phyloP scores from a whole-genome alignment of 2,888 invertebrate genomes.

The Nemotelus nigrinus region DNA sequence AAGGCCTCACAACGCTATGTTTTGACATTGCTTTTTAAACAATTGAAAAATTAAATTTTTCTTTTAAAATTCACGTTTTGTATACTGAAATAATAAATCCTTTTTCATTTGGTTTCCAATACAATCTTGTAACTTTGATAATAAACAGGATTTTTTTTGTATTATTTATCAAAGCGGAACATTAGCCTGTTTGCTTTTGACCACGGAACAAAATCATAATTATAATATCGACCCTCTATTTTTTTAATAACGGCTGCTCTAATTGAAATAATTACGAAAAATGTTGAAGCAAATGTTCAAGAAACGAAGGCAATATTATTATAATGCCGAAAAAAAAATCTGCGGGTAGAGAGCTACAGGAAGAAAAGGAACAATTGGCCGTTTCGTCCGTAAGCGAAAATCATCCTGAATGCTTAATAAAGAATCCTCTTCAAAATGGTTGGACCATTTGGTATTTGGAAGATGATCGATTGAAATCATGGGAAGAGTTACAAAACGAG shows the following conservation, averaged over 20 bases:
- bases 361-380: conserved; percentile 30
- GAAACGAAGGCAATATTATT: conserved; percentile 32
- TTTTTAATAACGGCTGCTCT: neutral
- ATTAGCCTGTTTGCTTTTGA: neutral
- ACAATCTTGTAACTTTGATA: conserved; percentile 21
- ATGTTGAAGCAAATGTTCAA: conserved; percentile 41
- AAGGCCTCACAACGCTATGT: too few relatives aligned
- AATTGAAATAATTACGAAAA: neutral
- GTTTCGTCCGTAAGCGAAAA: conserved; percentile 51
- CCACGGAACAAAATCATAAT: neutral
- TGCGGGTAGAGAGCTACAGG: conserved; percentile 14
- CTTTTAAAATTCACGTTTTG: conserved; percentile 10
- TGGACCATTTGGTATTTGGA: conserved; percentile 99
- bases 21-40: neutral
- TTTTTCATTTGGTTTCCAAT: conserved; percentile 27
- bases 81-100: neutral
- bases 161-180: conserved; percentile 23
- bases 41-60: conserved; percentile 23
- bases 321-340: conserved; percentile 34
- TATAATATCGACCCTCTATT: neutral
- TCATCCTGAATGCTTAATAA: conserved; percentile 75
- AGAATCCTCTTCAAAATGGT: conserved; percentile 93
- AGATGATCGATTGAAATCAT: conserved; percentile 82
- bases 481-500: conserved; percentile 95
- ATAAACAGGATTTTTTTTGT: conserved; percentile 14